Conservation (phyloP, 2,888 invertebrate species). For the Sinelater perroti region DNA sequence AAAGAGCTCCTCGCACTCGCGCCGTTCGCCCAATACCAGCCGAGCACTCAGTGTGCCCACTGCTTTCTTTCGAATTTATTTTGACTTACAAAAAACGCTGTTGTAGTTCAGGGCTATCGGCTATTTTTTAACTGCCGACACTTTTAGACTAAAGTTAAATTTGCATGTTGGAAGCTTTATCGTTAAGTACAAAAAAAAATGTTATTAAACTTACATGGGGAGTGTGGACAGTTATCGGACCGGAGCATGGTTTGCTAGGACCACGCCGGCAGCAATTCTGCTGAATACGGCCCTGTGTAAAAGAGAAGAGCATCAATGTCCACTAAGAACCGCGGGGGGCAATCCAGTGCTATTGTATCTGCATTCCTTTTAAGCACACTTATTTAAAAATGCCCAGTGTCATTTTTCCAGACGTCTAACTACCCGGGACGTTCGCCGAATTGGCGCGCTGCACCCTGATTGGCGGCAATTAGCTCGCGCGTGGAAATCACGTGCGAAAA, state of each 20-base stretch:
- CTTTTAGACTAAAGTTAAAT: too few species aligned
- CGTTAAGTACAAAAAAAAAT: too few species aligned
- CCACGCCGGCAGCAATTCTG: conserved; percentile 6
- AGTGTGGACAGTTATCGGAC: too few species aligned
- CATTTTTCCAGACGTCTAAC: conserved; percentile 7
- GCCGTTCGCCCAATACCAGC: not conserved
- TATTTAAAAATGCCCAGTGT: conserved; percentile 11
- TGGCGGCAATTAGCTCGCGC: too few species aligned
- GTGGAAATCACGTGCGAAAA: conserved; percentile 6
- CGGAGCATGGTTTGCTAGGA: too few species aligned
- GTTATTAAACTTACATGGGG: too few species aligned
- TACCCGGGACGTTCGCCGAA: too few species aligned
- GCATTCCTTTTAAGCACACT: conserved; percentile 32
- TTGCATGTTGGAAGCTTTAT: too few species aligned
- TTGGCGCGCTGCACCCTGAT: too few species aligned
- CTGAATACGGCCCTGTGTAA: conserved; percentile 29
- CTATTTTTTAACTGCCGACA: too few species aligned
- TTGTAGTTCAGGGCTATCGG: too few species aligned
- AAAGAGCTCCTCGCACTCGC: too few species aligned
- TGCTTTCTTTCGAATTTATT: not conserved
- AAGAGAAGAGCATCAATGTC: conserved; percentile 36
- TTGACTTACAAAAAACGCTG: not conserved
- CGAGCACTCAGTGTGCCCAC: not conserved
- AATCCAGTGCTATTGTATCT: conserved; percentile 37
- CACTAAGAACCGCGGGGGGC: conserved; percentile 37